Percentiles rank a stretch among this genome's conserved stretches.
These are phyloP conservation scores for Maniola hyperantus DNA, from an alignment of 2,888 invertebrate genomes.

Conservation along the genomic window DNA sequence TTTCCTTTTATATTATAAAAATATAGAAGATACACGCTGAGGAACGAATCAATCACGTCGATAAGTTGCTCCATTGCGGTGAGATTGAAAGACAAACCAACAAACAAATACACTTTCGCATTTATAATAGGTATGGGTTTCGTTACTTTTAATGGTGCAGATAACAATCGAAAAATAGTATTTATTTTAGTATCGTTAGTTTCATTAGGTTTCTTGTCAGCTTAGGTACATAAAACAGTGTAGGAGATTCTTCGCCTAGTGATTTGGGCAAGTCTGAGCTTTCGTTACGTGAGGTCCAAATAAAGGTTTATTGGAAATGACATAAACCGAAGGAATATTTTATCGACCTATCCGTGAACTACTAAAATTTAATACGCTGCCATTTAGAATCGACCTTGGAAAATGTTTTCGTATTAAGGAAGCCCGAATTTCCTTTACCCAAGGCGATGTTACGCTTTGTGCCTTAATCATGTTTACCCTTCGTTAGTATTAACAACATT, in stretches of 20 bases:
- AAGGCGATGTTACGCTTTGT: constrained; percentile 11
- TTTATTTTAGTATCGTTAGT: constrained; percentile 8
- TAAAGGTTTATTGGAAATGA: constrained; percentile 36
- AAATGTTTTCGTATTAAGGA: constrained; percentile 20
- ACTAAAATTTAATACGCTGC: constrained; percentile 31
- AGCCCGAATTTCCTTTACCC: constrained; percentile 15
- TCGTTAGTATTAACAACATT: constrained; percentile 16
- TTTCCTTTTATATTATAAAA: no score
- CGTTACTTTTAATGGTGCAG: background rate
- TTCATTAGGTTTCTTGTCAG: constrained; percentile 15
- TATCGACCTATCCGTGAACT: constrained; percentile 35
- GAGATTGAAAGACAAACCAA: no score
- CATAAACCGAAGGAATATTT: constrained; percentile 39
- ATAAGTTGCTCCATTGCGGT: background rate
- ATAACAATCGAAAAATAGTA: constrained; percentile 14
- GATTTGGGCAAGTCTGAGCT: constrained; percentile 24
- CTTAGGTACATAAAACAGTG: constrained; percentile 4
- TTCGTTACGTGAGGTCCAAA: constrained; percentile 34
- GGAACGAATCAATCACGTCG: no score
- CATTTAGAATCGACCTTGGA: constrained; percentile 22
- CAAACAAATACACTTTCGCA: no score
- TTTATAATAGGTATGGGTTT: background rate
- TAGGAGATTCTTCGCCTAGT: constrained; percentile 19
- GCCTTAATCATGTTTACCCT: constrained; percentile 19
- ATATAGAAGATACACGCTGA: no score